Evolutionary conservation across 1,140 invertebrate species (phyloP), one percentile per base, ranked within the genome.

Genomic region (Pogonus chalceus): DNA sequence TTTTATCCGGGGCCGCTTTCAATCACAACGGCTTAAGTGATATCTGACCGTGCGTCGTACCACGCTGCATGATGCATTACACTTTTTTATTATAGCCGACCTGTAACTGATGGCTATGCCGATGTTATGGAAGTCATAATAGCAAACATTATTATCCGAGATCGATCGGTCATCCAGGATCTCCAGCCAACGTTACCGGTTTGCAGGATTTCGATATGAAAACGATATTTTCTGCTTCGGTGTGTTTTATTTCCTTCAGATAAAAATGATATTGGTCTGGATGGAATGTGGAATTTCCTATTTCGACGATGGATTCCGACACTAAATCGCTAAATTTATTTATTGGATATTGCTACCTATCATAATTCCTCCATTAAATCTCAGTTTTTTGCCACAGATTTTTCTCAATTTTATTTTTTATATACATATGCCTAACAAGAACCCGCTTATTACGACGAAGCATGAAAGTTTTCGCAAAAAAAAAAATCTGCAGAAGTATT

Each of bases 101-200:
- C 37, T 7, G 37, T 43, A 43, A 43, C 7, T 43, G 37, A 43
- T 43, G 37, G 37, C 9, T n/a, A n/a, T n/a, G n/a, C n/a, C n/a
- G 18, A 43, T 43, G 37, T 43, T 43, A 43, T 43, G 37, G 37
- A 43, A 43, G 37, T 43, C 37, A 43, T 43, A 43, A 43, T 43
- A 43, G 37, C 37, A 7, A 7, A 4, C 37, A 43, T 43, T 43
- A 43, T 43, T 43, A 43, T 43, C 37, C 7, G 18, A 3, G 3
- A 43, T 43, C 37, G 37, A 43, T 43, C 37, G 37, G 37, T 43
- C 37, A 43, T 43, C 37, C 37, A 18, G 18, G 37, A 9, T 4
- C 9, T 3, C 9, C 9, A 16, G 37, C 3, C 37, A 7, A 4
- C 18, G 9, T 16, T 43, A 43, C 9, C 9, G 37, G 37, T 10